Conservation (phyloP, 2,797 vertebrate genomes). For the Microcaecilia unicolor region DNA sequence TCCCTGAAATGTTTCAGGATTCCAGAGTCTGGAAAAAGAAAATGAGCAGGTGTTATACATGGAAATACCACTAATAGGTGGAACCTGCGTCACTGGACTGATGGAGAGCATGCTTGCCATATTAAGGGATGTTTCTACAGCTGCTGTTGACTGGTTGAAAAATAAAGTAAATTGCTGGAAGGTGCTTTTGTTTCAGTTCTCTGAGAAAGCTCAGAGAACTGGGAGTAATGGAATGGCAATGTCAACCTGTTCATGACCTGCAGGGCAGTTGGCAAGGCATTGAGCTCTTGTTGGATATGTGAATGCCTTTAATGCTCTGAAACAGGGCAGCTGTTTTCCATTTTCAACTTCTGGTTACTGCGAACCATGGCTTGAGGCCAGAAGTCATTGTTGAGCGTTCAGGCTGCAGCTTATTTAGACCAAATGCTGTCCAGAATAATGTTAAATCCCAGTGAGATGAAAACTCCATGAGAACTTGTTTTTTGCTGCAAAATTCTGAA, state of each 20-base stretch:
- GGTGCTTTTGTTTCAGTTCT: slow-evolving; percentile 9
- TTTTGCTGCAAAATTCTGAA: too few species aligned
- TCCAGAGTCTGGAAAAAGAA: too few species aligned
- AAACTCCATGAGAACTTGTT: too few species aligned
- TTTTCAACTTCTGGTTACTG: slow-evolving; percentile 11
- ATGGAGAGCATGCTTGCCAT: slow-evolving; percentile 20
- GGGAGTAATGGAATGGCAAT: not conserved
- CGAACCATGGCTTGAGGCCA: not conserved
- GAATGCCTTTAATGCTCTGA: not conserved
- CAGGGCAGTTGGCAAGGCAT: not conserved
- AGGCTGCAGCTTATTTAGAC: too few species aligned
- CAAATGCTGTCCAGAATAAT: too few species aligned
- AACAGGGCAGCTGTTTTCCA: slow-evolving; percentile 8
- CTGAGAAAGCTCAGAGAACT: slow-evolving; percentile 12
- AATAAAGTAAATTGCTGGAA: slow-evolving; percentile 13
- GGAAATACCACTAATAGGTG: too few species aligned
- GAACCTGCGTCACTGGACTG: too few species aligned
- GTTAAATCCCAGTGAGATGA: too few species aligned
- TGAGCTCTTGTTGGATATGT: accelerated
- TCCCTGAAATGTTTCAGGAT: too few species aligned
- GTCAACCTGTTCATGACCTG: not conserved
- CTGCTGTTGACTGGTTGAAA: slow-evolving; percentile 40
- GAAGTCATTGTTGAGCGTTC: not conserved
- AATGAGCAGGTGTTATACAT: too few species aligned
- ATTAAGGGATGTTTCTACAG: slow-evolving; percentile 55